Percentiles rank a stretch among this genome's conserved stretches.
phyloP scores from a whole-genome alignment of 2,888 invertebrate species.

The Crocallis elinguaria region DNA sequence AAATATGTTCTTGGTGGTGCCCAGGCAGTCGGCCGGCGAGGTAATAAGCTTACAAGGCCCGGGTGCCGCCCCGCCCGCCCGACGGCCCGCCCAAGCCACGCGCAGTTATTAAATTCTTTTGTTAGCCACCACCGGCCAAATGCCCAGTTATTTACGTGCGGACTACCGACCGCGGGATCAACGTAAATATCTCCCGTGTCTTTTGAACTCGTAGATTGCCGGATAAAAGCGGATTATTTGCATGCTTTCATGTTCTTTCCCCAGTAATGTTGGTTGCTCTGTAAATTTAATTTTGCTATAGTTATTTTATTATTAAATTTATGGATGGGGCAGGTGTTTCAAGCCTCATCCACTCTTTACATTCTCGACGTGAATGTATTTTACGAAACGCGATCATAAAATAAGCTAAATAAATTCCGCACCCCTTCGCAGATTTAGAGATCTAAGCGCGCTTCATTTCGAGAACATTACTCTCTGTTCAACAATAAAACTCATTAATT shows the following conservation, averaged over 20 bases:
- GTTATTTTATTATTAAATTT: slow-evolving; percentile 53
- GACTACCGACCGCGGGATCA: slow-evolving; percentile 69
- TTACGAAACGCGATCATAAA: slow-evolving; percentile 56
- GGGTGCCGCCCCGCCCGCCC: slow-evolving; percentile 56
- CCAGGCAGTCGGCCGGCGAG: slow-evolving; percentile 52
- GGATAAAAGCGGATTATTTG: slow-evolving; percentile 64
- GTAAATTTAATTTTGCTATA: slow-evolving; percentile 13
- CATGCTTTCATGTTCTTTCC: slow-evolving; percentile 48
- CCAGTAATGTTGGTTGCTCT: slow-evolving; percentile 15
- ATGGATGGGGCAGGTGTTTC: slow-evolving; percentile 67
- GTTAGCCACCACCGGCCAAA: slow-evolving; percentile 63
- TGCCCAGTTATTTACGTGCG: slow-evolving; percentile 73
- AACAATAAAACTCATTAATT: slow-evolving; percentile 84
- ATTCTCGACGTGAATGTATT: slow-evolving; percentile 47
- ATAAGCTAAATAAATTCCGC: slow-evolving; percentile 66
- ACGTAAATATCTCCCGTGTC: slow-evolving; percentile 68
- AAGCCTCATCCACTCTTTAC: slow-evolving; percentile 47
- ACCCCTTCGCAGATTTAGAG: slow-evolving; percentile 54
- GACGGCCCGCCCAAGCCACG: slow-evolving; percentile 60
- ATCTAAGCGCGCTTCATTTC: slow-evolving; percentile 71
- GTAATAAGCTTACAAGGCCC: slow-evolving; percentile 76
- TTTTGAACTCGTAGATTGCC: slow-evolving; percentile 65
- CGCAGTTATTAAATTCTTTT: slow-evolving; percentile 82
- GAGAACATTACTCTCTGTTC: slow-evolving; percentile 74
- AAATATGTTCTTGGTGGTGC: slow-evolving; percentile 74